These are phyloP conservation scores for Odocoileus virginianus DNA, from an alignment of 2,113 vertebrate genomes.

Conservation along the genomic window DNA sequence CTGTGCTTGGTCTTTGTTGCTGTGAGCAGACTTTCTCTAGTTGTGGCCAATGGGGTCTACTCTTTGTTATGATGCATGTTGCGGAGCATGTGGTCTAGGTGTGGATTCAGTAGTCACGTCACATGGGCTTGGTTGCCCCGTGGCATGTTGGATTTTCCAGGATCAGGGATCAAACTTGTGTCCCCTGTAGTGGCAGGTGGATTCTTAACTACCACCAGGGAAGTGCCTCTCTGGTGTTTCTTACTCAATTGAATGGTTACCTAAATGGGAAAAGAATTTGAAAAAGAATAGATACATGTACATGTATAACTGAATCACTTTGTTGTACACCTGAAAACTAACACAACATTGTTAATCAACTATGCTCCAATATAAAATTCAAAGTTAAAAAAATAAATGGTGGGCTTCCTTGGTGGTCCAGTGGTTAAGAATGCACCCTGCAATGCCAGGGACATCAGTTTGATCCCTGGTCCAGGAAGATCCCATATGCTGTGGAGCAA, in stretches of 20 bases:
- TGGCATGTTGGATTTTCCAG: neutral
- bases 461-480: neutral
- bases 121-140: neutral
- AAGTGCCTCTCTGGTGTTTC: neutral
- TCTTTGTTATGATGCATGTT: neutral
- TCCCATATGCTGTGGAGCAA: neutral
- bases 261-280: neutral
- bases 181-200: neutral
- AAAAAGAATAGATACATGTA: neutral
- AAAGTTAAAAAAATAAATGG: neutral
- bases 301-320: neutral
- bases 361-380: neutral
- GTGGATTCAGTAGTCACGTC: neutral
- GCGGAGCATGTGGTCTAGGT: neutral
- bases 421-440: neutral
- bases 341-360: neutral
- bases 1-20: neutral
- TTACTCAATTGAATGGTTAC: neutral
- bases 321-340: neutral
- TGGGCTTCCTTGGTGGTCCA: neutral
- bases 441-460: neutral
- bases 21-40: neutral
- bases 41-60: neutral
- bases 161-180: neutral
- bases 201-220: neutral